phyloP scores from a whole-genome alignment of 2,888 invertebrate species.

The Andrena minutula region DNA sequence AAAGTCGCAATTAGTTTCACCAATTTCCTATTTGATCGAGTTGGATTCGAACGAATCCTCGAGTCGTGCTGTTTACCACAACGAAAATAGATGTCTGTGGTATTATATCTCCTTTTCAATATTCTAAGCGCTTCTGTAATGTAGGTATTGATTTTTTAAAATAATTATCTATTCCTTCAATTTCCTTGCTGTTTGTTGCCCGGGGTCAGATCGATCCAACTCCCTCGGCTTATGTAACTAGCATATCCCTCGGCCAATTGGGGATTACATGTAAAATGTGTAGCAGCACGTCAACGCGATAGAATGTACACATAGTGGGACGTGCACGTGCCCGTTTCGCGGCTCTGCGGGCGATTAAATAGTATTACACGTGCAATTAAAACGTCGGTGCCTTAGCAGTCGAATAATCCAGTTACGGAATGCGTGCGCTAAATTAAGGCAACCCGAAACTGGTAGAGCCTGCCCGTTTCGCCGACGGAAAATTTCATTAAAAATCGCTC shows the following conservation, averaged over 20 bases:
- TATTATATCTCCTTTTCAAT: background rate
- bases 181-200: background rate
- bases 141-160: background rate
- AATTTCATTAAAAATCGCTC: conserved; percentile 46
- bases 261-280: conserved; percentile 21
- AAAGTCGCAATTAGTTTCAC: no score
- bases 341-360: conserved; percentile 24
- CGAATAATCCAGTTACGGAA: conserved; percentile 53
- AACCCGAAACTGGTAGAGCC: background rate
- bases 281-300: background rate
- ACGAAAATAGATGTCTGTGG: no score
- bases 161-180: background rate
- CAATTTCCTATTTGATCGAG: no score
- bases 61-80: no score
- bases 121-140: background rate
- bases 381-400: conserved; percentile 62
- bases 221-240: conserved; percentile 3
- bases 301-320: conserved; percentile 1
- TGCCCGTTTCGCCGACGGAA: conserved; percentile 17
- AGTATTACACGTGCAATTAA: conserved; percentile 62
- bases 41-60: no score
- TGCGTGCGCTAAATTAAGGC: conserved; percentile 35
- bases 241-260: background rate
- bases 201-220: background rate
- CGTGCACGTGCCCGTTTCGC: conserved; percentile 23